Percentiles rank a stretch among this genome's conserved stretches.
Conservation (phyloP, 2,113 vertebrate species). For the Gallinago paraguaiae region DNA sequence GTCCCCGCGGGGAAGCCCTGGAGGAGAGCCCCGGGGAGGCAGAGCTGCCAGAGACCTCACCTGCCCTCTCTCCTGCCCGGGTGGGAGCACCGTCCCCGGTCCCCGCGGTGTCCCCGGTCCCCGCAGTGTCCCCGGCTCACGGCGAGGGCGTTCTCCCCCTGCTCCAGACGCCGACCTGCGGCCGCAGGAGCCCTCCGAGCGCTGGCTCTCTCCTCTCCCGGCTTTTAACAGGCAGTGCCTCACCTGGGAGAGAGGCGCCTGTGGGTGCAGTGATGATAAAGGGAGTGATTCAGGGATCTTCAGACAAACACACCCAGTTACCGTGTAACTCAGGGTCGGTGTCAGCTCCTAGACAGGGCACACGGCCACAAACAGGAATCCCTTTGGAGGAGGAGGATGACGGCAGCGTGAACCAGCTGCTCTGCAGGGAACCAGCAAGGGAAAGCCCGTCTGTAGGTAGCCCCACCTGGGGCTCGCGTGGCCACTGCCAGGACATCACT, state of each 20-base stretch:
- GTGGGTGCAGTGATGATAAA: constrained; percentile 72
- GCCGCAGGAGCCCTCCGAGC: background rate
- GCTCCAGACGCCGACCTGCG: background rate
- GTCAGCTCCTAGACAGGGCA: constrained; percentile 23
- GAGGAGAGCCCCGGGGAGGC: background rate
- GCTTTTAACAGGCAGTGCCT: constrained; percentile 75
- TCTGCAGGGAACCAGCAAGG: background rate
- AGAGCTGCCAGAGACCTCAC: background rate
- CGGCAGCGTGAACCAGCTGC: background rate
- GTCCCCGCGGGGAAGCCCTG: background rate
- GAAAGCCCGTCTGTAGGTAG: background rate
- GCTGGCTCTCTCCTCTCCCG: background rate
- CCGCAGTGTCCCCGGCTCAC: background rate
- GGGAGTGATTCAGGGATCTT: constrained; percentile 82
- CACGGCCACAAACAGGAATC: background rate
- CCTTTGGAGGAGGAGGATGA: background rate
- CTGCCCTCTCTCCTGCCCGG: background rate
- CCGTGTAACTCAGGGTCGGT: background rate
- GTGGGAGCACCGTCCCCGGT: background rate
- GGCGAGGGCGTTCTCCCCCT: background rate
- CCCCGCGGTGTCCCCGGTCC: background rate
- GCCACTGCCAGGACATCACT: fast-evolving
- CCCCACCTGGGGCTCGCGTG: fast-evolving
- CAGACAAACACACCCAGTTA: constrained; percentile 79
- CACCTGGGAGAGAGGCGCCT: constrained; percentile 76